A percentile compares a stretch with the other conserved stretches of the same genome.
phyloP scores from a whole-genome alignment of 92 coral and sea anemone genomes.

The Nematostella vectensis region DNA sequence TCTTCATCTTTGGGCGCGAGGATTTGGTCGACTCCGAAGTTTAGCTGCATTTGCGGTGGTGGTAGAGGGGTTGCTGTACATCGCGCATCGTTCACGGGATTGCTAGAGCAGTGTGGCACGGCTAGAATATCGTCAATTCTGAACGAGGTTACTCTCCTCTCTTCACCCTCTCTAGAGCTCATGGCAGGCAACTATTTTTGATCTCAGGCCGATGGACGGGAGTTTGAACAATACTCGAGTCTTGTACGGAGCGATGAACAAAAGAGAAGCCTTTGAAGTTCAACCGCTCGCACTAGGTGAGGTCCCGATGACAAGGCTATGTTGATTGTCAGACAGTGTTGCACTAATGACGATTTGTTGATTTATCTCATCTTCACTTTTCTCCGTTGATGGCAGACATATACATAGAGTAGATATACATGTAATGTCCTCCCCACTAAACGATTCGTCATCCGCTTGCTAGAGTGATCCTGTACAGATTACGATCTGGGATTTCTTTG shows the following conservation, averaged over 20 bases:
- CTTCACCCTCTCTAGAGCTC: conserved; percentile 33
- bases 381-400: conserved; percentile 81
- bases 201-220: conserved; percentile 12
- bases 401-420: conserved; percentile 43
- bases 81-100: not conserved
- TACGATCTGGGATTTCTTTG: not conserved
- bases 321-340: conserved; percentile 88
- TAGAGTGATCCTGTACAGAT: not conserved
- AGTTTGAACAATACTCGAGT: conserved; percentile 18
- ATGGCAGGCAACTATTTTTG: no score
- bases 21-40: conserved; percentile 84
- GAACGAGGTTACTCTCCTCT: conserved; percentile 66
- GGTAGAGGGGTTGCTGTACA: conserved; percentile 16
- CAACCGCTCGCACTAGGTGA: conserved; percentile 68
- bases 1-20: conserved; percentile 51
- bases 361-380: conserved; percentile 82
- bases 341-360: conserved; percentile 95
- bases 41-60: conserved; percentile 33
- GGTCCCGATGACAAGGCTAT: conserved; percentile 72
- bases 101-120: conserved; percentile 28
- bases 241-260: conserved; percentile 28
- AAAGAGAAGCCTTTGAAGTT: conserved; percentile 55
- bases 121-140: conserved; percentile 82
- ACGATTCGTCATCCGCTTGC: conserved; percentile 19
- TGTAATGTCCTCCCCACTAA: conserved; percentile 71